These are phyloP conservation scores for Cheumatopsyche charites DNA, from an alignment of 1,140 invertebrate genomes.

Conservation along the genomic window DNA sequence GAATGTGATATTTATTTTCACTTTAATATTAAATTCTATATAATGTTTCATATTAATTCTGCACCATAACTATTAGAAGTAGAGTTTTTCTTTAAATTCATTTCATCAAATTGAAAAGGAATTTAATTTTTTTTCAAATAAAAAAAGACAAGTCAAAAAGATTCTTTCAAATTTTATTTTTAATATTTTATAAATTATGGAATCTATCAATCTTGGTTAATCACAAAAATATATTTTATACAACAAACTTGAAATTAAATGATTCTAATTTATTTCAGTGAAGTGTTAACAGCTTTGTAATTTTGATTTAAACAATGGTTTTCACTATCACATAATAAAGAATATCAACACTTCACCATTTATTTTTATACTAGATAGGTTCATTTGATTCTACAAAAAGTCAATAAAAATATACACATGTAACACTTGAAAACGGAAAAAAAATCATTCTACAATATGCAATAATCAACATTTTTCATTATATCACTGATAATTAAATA, in stretches of 20 bases:
- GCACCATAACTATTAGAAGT: too few species aligned
- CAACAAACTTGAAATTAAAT: conserved; percentile 11
- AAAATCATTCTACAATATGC: conserved; percentile 13
- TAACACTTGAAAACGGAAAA: conserved; percentile 19
- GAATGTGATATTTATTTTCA: too few species aligned
- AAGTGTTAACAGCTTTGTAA: conserved; percentile 15
- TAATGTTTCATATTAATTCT: too few species aligned
- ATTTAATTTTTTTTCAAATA: not conserved
- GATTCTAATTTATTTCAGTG: not conserved
- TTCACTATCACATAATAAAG: not conserved
- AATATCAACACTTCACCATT: not conserved
- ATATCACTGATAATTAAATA: conserved; percentile 18
- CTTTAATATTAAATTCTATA: too few species aligned
- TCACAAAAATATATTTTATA: conserved; percentile 26
- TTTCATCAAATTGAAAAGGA: too few species aligned
- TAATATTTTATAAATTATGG: conserved; percentile 27
- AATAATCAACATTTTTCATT: conserved; percentile 19
- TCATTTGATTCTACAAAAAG: conserved; percentile 12
- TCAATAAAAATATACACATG: conserved; percentile 29
- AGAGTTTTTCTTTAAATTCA: too few species aligned
- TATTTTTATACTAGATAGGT: conserved; percentile 11
- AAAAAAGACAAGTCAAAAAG: not conserved
- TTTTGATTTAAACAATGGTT: not conserved
- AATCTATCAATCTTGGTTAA: conserved; percentile 20
- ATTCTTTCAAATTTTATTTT: not conserved